These are phyloP conservation scores for Eurosta solidaginis DNA, from an alignment of 1,140 invertebrate genomes.

Conservation along the genomic window DNA sequence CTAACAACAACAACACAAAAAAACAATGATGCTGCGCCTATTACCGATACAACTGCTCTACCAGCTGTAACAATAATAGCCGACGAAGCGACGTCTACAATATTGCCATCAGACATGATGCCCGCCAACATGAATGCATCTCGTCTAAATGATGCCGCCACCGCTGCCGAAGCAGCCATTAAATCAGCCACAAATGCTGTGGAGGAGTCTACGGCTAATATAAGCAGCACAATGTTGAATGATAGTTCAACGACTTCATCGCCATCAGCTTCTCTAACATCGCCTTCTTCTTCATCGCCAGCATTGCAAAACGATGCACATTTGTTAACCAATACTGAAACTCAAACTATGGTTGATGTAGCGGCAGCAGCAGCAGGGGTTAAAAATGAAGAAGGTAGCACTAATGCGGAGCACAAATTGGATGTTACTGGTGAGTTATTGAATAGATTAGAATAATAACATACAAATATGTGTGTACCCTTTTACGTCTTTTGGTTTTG, in stretches of 20 bases:
- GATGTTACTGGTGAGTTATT: neutral
- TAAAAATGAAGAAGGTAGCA: neutral
- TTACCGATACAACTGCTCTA: slow-evolving; percentile 17
- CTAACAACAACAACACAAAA: neutral
- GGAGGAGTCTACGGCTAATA: neutral
- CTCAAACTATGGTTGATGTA: neutral
- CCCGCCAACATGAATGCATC: neutral
- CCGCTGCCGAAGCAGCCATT: neutral
- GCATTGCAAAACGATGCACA: neutral
- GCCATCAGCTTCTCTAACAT: neutral
- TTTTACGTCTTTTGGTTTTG: neutral
- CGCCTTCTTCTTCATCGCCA: slow-evolving; percentile 2
- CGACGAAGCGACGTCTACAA: neutral
- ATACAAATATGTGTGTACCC: neutral
- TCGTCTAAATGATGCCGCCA: neutral
- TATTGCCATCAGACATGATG: neutral
- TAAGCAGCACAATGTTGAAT: neutral
- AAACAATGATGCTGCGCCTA: slow-evolving; percentile 6
- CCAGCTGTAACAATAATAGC: neutral
- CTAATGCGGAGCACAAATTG: neutral
- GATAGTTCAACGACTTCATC: slow-evolving; percentile 30
- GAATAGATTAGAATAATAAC: slow-evolving; percentile 22
- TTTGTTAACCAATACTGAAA: neutral
- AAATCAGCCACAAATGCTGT: neutral
- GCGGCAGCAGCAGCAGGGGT: neutral